Percentiles rank a stretch among this genome's conserved stretches.
Evolutionary conservation across 1,140 invertebrate species (phyloP).

Genomic region (Euura lappo): DNA sequence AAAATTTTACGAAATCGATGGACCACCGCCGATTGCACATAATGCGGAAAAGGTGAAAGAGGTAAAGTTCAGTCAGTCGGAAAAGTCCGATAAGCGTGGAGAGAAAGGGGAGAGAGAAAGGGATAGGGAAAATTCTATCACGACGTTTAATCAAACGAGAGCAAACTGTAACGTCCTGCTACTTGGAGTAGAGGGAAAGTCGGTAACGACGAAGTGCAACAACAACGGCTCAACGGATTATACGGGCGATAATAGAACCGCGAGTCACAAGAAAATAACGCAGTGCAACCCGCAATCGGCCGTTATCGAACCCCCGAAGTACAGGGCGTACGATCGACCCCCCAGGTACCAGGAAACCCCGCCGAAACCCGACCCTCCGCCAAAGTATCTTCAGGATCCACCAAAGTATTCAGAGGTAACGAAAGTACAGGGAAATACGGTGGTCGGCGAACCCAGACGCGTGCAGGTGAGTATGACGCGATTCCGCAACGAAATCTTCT

Average conservation of each 20-base stretch:
- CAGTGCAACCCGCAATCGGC: constrained; percentile 28
- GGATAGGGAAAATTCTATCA: background rate
- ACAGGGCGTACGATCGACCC: constrained; percentile 48
- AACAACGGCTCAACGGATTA: background rate
- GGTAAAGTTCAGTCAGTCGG: constrained; percentile 36
- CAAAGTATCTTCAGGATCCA: constrained; percentile 46
- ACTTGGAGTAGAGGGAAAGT: background rate
- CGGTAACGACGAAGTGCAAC: background rate
- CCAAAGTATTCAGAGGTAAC: constrained; percentile 51
- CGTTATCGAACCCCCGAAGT: constrained; percentile 47
- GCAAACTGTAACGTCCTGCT: no score
- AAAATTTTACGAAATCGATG: constrained; percentile 53
- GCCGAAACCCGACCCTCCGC: constrained; percentile 46
- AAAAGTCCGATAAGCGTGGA: constrained; percentile 42
- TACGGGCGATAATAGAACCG: no score
- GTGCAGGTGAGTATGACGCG: constrained; percentile 33
- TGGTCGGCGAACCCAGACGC: constrained; percentile 37
- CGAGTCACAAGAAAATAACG: background rate
- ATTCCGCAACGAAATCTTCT: no score
- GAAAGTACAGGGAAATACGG: constrained; percentile 42
- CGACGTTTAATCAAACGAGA: no score
- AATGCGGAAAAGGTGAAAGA: constrained; percentile 39
- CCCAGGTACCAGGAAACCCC: constrained; percentile 51
- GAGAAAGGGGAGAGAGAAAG: constrained; percentile 21
- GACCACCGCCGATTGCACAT: constrained; percentile 29